These are phyloP conservation scores for Malacoraja senta DNA, from an alignment of 2,797 vertebrate species.

Conservation along the genomic window DNA sequence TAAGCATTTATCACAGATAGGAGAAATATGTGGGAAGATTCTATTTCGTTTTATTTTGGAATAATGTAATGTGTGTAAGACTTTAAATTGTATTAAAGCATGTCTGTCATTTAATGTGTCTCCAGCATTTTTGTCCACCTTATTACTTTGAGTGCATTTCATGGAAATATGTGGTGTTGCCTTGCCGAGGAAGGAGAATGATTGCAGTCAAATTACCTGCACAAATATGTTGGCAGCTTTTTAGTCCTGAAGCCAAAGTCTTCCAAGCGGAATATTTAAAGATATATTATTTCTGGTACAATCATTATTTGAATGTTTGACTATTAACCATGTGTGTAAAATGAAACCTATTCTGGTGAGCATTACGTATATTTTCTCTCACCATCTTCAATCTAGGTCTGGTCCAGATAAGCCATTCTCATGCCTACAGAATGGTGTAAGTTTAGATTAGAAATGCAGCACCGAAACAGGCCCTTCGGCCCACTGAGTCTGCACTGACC, in stretches of 20 bases:
- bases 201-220: background rate
- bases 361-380: background rate
- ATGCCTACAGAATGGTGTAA: background rate
- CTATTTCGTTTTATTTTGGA: too few species aligned
- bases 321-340: background rate
- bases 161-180: background rate
- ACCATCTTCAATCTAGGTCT: background rate
- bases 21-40: too few species aligned
- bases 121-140: too few species aligned
- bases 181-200: background rate
- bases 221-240: background rate
- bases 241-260: background rate
- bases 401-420: background rate
- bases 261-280: constrained; percentile 2
- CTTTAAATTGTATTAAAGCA: too few species aligned
- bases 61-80: too few species aligned
- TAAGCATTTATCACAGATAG: too few species aligned
- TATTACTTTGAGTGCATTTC: background rate
- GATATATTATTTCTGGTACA: background rate
- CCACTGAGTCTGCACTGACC: too few species aligned
- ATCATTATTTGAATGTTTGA: background rate
- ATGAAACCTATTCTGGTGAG: background rate
- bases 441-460: too few species aligned
- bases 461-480: too few species aligned
- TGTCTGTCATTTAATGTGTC: too few species aligned